These are phyloP conservation scores for Mystacides longicornis DNA, from an alignment of 2,888 invertebrate species.

Conservation along the genomic window DNA sequence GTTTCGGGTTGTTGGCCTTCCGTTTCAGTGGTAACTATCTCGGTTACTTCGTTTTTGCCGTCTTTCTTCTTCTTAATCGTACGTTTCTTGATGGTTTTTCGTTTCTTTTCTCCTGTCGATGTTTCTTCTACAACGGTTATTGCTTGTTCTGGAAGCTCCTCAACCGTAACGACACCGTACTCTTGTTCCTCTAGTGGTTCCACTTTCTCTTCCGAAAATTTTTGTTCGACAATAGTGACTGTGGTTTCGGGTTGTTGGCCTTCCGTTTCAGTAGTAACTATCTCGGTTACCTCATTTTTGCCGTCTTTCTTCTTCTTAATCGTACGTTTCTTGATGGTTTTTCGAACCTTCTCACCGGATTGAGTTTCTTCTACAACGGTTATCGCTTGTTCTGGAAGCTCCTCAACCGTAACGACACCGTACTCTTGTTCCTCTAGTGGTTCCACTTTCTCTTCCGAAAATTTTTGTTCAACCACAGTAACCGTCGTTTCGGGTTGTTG, in stretches of 20 bases:
- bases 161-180: constrained; percentile 30
- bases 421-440: constrained; percentile 7
- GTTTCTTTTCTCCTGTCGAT: constrained; percentile 34
- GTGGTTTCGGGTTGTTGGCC: constrained; percentile 32
- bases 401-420: constrained; percentile 8
- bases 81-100: constrained; percentile 28
- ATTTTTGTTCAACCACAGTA: background rate
- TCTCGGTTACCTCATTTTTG: constrained; percentile 41
- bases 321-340: constrained; percentile 36
- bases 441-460: background rate
- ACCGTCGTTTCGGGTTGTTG: background rate
- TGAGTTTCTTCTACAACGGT: constrained; percentile 28
- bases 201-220: no score
- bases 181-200: background rate
- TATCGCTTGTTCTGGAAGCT: constrained; percentile 11
- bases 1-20: constrained; percentile 35
- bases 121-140: constrained; percentile 30
- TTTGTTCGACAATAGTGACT: constrained; percentile 27
- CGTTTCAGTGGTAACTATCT: constrained; percentile 30
- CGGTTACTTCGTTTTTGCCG: constrained; percentile 31
- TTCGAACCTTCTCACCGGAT: constrained; percentile 29
- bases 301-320: constrained; percentile 34
- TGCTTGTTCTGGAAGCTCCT: constrained; percentile 26
- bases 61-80: constrained; percentile 32
- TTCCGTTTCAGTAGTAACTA: constrained; percentile 37